Evolutionary conservation across 2,888 invertebrate genomes (phyloP).

Genomic region (Diogma glabrata): DNA sequence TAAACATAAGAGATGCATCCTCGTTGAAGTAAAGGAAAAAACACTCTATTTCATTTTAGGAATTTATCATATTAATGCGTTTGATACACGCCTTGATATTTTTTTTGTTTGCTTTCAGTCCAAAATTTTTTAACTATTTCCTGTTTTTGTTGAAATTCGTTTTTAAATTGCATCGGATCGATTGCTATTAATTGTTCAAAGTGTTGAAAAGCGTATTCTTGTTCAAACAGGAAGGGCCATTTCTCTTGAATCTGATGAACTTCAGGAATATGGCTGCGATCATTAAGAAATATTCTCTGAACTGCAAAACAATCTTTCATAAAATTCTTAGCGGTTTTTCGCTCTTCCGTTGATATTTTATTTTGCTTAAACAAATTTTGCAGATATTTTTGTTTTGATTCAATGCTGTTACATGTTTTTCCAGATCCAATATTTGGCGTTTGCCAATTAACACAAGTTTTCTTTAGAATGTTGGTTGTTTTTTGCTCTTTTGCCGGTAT

Average conservation of each 20-base stretch:
- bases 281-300: background rate
- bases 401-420: background rate
- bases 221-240: background rate
- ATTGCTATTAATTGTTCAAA: background rate
- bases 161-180: background rate
- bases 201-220: background rate
- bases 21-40: too few relatives aligned
- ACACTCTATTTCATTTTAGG: too few relatives aligned
- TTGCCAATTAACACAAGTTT: background rate
- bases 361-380: background rate
- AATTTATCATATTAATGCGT: too few relatives aligned
- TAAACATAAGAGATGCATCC: too few relatives aligned
- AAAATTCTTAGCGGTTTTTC: background rate
- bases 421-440: background rate
- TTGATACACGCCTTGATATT: too few relatives aligned
- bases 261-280: background rate
- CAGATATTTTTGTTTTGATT: background rate
- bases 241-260: constrained; percentile 1
- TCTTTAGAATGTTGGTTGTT: background rate
- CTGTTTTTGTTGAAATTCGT: background rate
- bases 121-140: too few relatives aligned
- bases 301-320: background rate
- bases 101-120: too few relatives aligned
- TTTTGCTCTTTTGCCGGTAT: background rate
- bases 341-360: background rate